These are phyloP conservation scores for Caiman crocodilus DNA, from an alignment of 2,797 vertebrate genomes.

Conservation along the genomic window DNA sequence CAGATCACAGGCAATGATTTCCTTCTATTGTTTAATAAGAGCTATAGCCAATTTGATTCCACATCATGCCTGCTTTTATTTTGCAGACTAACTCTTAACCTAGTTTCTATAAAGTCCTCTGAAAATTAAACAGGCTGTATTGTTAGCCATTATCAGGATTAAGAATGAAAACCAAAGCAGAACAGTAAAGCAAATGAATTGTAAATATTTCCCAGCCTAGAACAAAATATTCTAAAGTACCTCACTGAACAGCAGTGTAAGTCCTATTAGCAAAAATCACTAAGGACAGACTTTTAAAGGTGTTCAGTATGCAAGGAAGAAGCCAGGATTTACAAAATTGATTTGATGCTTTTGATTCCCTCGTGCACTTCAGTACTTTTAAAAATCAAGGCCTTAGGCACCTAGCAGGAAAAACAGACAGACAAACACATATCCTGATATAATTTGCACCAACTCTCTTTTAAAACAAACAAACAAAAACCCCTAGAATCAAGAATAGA, in stretches of 20 bases:
- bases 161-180: background rate
- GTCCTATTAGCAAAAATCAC: background rate
- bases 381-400: too few species aligned
- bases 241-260: background rate
- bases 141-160: background rate
- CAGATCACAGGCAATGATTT: background rate
- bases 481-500: too few species aligned
- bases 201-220: background rate
- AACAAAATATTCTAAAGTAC: background rate
- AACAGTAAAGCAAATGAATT: background rate
- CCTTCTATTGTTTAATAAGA: background rate
- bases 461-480: too few species aligned
- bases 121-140: background rate
- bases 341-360: too few species aligned
- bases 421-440: too few species aligned
- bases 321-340: too few species aligned
- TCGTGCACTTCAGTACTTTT: too few species aligned
- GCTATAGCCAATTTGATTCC: background rate
- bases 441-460: too few species aligned
- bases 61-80: background rate
- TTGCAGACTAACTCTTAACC: background rate
- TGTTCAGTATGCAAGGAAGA: background rate
- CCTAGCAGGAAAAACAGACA: too few species aligned
- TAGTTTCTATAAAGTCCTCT: background rate
- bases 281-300: background rate